Evolutionary conservation across 1,140 invertebrate species (phyloP).

Genomic region (Hetaerina americana): DNA sequence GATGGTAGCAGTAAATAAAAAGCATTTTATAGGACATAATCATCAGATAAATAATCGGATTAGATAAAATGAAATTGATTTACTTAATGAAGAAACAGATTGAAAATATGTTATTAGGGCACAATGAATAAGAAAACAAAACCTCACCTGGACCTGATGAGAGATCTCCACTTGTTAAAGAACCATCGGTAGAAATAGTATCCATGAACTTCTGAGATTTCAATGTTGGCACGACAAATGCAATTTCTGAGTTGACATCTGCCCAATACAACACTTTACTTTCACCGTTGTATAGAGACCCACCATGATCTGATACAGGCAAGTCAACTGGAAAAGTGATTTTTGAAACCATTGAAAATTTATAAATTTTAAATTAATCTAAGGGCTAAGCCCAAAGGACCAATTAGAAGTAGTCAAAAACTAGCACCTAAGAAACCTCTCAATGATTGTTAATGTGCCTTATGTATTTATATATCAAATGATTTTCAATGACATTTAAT

Average conservation of each 20-base stretch:
- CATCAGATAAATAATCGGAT: too few species aligned
- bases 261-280: constrained; percentile 84
- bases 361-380: too few species aligned
- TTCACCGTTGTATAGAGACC: constrained; percentile 54
- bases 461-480: too few species aligned
- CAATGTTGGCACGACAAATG: constrained; percentile 79
- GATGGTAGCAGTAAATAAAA: too few species aligned
- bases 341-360: too few species aligned
- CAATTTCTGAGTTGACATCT: constrained; percentile 87
- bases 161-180: constrained; percentile 2
- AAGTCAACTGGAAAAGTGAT: constrained; percentile 2
- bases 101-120: neutral
- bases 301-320: constrained; percentile 34
- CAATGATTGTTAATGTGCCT: too few species aligned
- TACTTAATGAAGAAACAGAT: constrained; percentile 7
- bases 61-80: constrained; percentile 20
- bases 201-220: neutral
- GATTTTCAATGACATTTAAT: too few species aligned
- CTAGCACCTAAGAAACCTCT: too few species aligned
- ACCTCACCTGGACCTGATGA: constrained; percentile 9
- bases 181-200: neutral
- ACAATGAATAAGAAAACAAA: neutral
- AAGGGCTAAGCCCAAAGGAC: too few species aligned
- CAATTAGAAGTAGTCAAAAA: too few species aligned
- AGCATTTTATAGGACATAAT: too few species aligned